A percentile compares a stretch with the other conserved stretches of the same genome.
phyloP scores from a whole-genome alignment of 2,797 vertebrate species.

The Halcyon badia region DNA sequence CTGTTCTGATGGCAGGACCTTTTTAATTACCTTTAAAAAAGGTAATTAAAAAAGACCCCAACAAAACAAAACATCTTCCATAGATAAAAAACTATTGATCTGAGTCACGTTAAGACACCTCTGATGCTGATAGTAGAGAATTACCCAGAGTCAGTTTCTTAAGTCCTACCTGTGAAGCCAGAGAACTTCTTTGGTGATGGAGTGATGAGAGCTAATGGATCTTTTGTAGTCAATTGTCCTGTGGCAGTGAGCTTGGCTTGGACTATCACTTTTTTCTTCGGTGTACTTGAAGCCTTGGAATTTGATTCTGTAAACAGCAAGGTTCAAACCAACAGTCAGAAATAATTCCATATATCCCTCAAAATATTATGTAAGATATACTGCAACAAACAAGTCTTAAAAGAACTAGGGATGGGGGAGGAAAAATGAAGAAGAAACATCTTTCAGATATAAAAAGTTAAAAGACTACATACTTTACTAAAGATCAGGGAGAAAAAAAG shows the following conservation, averaged over 20 bases:
- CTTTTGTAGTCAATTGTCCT: slow-evolving; percentile 79
- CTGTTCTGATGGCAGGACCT: too few relatives aligned
- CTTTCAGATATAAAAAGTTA: background rate
- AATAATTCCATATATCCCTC: background rate
- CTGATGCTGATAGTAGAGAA: background rate
- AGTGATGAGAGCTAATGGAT: slow-evolving; percentile 69
- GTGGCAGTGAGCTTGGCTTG: slow-evolving; percentile 89
- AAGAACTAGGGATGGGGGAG: background rate
- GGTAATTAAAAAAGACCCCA: background rate
- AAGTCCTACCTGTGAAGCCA: slow-evolving; percentile 89
- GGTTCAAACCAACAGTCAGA: background rate
- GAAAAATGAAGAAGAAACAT: fast-evolving
- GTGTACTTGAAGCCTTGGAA: slow-evolving; percentile 87
- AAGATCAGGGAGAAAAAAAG: background rate
- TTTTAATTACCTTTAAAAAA: background rate
- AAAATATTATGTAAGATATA: fast-evolving
- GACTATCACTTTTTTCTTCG: slow-evolving; percentile 90
- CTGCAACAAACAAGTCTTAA: background rate
- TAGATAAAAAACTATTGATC: background rate
- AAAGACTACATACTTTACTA: background rate
- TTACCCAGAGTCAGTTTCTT: background rate
- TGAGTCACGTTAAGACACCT: background rate
- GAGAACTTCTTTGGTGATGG: slow-evolving; percentile 96
- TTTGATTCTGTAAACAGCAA: slow-evolving; percentile 84
- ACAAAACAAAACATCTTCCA: background rate